These are phyloP conservation scores for Camponotus floridanus DNA, from an alignment of 1,140 invertebrate species.

Conservation along the genomic window DNA sequence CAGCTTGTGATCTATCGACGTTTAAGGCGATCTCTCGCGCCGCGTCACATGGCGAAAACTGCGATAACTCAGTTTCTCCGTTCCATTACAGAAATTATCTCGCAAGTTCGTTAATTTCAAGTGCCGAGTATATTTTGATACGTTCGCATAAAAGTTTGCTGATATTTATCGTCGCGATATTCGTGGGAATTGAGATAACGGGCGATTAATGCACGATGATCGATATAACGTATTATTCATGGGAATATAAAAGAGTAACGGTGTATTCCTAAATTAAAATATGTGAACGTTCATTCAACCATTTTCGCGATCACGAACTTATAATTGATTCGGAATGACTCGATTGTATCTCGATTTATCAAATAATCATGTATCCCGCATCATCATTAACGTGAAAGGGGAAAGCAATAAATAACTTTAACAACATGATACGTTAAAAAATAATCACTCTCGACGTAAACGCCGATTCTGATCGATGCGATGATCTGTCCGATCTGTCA, in stretches of 20 bases:
- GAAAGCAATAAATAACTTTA: conserved; percentile 7
- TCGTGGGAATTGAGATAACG: no score
- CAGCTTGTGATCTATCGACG: conserved; percentile 56
- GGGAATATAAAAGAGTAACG: background rate
- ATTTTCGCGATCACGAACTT: background rate
- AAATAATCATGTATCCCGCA: background rate
- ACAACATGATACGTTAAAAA: conserved; percentile 22
- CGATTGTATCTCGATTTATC: background rate
- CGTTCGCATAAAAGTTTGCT: conserved; percentile 6
- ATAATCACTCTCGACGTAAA: background rate
- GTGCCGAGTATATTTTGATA: background rate
- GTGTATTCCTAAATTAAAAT: background rate
- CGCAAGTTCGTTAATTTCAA: background rate
- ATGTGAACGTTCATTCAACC: background rate
- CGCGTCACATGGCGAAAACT: conserved; percentile 44
- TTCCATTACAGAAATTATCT: conserved; percentile 61
- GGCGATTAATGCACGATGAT: background rate
- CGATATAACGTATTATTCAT: background rate
- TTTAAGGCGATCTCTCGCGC: background rate
- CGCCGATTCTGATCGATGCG: background rate
- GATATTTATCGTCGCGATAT: background rate
- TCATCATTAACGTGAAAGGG: background rate
- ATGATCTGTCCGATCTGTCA: background rate
- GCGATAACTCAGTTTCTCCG: conserved; percentile 41
- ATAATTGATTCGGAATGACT: conserved; percentile 8